phyloP scores from a whole-genome alignment of 2,797 vertebrate species.

The Helarctos malayanus region DNA sequence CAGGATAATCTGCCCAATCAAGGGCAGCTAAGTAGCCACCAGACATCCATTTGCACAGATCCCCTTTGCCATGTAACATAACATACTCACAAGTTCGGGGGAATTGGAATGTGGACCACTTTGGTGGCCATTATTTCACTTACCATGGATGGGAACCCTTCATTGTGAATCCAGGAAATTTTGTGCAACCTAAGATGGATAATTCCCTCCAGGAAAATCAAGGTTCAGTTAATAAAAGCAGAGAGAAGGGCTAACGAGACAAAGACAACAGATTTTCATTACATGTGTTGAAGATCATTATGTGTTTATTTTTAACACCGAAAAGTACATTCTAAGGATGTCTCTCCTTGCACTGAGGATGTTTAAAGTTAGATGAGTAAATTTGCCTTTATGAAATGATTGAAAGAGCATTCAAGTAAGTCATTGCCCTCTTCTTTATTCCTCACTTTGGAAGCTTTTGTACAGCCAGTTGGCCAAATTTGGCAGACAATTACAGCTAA shows the following conservation, averaged over 20 bases:
- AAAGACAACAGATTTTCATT: not conserved
- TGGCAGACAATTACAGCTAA: not conserved
- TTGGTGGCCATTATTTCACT: not conserved
- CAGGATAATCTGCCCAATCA: too few species aligned
- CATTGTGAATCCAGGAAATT: not conserved
- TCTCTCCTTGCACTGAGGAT: not conserved
- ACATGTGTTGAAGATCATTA: not conserved
- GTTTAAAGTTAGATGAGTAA: not conserved
- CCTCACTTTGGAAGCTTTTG: not conserved
- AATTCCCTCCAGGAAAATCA: not conserved
- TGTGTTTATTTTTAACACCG: not conserved
- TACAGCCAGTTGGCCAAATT: not conserved
- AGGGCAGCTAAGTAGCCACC: not conserved
- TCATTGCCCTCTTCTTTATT: not conserved
- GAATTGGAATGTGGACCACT: not conserved
- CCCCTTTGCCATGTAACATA: not conserved
- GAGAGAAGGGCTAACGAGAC: not conserved
- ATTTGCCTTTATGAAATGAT: not conserved
- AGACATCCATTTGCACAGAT: not conserved
- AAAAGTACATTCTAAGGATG: not conserved
- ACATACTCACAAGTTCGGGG: not conserved
- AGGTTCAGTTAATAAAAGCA: not conserved
- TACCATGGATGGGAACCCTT: not conserved
- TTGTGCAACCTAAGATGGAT: not conserved
- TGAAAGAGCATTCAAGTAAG: not conserved